Conservation (phyloP, 2,113 vertebrate genomes). For the Camelus bactrianus region DNA sequence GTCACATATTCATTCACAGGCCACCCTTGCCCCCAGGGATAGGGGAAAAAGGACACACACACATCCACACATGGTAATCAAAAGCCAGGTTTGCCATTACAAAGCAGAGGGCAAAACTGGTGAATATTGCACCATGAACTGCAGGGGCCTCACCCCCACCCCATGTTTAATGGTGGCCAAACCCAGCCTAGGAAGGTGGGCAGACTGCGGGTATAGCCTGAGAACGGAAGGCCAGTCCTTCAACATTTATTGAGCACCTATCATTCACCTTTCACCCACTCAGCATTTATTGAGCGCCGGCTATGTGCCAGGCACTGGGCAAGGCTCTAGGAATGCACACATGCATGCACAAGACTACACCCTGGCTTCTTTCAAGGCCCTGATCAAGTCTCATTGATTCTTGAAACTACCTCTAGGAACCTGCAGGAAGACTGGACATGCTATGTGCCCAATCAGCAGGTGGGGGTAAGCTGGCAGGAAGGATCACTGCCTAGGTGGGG, state of each 20-base stretch:
- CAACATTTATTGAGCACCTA: slow-evolving; percentile 46
- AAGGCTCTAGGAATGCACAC: not conserved
- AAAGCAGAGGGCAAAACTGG: slow-evolving; percentile 72
- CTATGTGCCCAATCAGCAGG: not conserved
- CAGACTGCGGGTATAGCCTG: slow-evolving; percentile 35
- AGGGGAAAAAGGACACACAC: slow-evolving; percentile 36
- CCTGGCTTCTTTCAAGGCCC: slow-evolving; percentile 11
- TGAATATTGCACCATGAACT: slow-evolving; percentile 66
- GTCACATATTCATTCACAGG: slow-evolving; percentile 67
- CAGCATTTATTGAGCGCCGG: not conserved
- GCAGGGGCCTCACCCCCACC: slow-evolving; percentile 38
- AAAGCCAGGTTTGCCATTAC: slow-evolving; percentile 67
- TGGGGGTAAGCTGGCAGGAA: not conserved
- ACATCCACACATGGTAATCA: slow-evolving; percentile 58
- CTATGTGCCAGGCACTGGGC: not conserved
- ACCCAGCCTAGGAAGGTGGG: not conserved
- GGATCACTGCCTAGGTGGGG: not conserved
- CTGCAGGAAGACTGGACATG: not conserved
- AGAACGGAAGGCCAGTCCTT: slow-evolving; percentile 54
- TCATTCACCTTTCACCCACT: slow-evolving; percentile 17
- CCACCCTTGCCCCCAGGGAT: slow-evolving; percentile 20
- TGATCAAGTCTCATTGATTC: not conserved
- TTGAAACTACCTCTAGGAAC: slow-evolving; percentile 3
- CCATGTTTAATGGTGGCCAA: not conserved
- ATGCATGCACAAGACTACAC: not conserved